phyloP scores from a whole-genome alignment of 2,113 vertebrate genomes.

The Sorex araneus region DNA sequence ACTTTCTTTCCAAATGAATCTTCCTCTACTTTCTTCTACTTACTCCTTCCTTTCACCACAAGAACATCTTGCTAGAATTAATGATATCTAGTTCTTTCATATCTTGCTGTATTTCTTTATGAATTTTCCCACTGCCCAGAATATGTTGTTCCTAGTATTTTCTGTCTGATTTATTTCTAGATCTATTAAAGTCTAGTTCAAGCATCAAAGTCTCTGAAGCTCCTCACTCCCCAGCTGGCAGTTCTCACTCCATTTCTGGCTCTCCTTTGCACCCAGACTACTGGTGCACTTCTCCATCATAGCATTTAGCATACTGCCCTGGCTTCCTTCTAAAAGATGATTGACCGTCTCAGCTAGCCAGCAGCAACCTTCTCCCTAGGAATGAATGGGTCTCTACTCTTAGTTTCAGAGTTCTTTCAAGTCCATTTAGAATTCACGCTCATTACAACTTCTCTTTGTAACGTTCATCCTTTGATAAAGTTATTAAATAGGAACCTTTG shows the following conservation, averaged over 20 bases:
- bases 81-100: not conserved
- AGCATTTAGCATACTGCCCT: not conserved
- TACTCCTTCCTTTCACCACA: not conserved
- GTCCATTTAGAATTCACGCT: slow-evolving; percentile 23
- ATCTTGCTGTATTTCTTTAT: not conserved
- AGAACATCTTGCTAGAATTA: not conserved
- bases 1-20: not conserved
- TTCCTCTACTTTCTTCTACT: not conserved
- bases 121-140: not conserved
- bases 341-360: not conserved
- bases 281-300: not conserved
- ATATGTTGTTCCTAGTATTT: not conserved
- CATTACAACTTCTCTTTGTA: slow-evolving; percentile 20
- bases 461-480: slow-evolving; percentile 29
- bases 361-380: not conserved
- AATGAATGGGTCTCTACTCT: slow-evolving; percentile 39
- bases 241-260: not conserved
- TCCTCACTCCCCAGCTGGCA: not conserved
- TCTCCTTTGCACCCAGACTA: not conserved
- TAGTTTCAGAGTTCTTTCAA: slow-evolving; percentile 26
- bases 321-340: not conserved
- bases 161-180: not conserved
- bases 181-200: not conserved
- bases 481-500: slow-evolving; percentile 46
- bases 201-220: not conserved